Percentiles rank a stretch among this genome's conserved stretches.
These are phyloP conservation scores for Lepidonotus clava DNA, from an alignment of 2,888 invertebrate genomes.

Conservation along the genomic window DNA sequence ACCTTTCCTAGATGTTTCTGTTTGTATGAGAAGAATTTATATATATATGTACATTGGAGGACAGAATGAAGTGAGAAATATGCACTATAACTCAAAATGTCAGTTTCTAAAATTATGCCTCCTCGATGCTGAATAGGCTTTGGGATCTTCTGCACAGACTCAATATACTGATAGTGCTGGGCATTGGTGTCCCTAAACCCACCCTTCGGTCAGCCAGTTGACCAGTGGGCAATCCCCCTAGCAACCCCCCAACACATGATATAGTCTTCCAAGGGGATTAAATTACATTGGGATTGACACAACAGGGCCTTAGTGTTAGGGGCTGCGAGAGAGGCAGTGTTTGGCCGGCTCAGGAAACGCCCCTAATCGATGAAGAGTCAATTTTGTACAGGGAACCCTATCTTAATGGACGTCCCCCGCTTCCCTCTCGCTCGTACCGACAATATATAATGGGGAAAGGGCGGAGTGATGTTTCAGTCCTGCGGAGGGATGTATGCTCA, in stretches of 20 bases:
- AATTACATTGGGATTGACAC: neutral
- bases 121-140: too few species aligned
- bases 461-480: too few species aligned
- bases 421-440: neutral
- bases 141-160: too few species aligned
- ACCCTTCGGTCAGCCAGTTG: neutral
- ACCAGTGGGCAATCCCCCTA: neutral
- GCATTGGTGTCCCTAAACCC: too few species aligned
- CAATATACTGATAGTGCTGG: too few species aligned
- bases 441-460: neutral
- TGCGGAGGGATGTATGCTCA: too few species aligned
- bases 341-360: neutral
- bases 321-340: neutral
- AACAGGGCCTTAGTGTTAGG: neutral
- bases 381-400: constrained; percentile 12
- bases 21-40: neutral
- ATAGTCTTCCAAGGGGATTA: neutral
- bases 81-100: too few species aligned
- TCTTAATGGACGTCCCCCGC: neutral
- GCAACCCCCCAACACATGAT: neutral
- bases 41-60: neutral
- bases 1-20: neutral
- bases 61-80: too few species aligned
- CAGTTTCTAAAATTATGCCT: too few species aligned
- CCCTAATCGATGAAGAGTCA: constrained; percentile 8